phyloP scores from a whole-genome alignment of 2,113 vertebrate genomes.

The Agelaius phoeniceus region DNA sequence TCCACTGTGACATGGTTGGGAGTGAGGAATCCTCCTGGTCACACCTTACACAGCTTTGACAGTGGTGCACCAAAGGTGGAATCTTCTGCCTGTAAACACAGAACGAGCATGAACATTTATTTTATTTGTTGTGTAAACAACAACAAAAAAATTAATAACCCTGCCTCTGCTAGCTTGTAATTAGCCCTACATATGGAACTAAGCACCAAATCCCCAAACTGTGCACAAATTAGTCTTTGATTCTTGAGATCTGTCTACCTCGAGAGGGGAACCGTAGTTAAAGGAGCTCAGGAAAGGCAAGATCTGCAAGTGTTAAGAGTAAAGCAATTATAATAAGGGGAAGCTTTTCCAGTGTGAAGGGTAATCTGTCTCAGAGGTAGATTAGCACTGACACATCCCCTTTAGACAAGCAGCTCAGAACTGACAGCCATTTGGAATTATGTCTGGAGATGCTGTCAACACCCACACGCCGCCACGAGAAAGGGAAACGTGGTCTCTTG shows the following conservation, averaged over 20 bases:
- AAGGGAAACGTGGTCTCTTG: conserved; percentile 40
- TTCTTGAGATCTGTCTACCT: background rate
- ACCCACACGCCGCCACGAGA: conserved; percentile 20
- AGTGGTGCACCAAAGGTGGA: background rate
- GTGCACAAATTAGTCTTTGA: background rate
- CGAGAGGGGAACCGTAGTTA: background rate
- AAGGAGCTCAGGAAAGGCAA: background rate
- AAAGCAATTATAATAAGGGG: conserved; percentile 2
- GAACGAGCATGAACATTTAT: background rate
- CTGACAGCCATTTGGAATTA: conserved; percentile 71
- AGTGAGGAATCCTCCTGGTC: background rate
- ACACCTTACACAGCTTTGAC: background rate
- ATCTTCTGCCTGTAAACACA: background rate
- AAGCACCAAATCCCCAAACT: background rate
- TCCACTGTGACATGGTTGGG: background rate
- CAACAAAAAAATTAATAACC: background rate
- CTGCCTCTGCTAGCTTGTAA: background rate
- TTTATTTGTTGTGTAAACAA: background rate
- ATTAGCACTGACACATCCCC: conserved; percentile 31
- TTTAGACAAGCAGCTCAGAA: conserved; percentile 28
- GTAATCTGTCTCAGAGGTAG: conserved; percentile 41
- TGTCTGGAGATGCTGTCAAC: conserved; percentile 68
- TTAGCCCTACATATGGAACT: background rate
- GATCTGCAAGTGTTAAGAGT: background rate
- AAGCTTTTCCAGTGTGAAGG: conserved; percentile 6